phyloP scores from a whole-genome alignment of 2,113 vertebrate species.

The Eretmochelys imbricata region DNA sequence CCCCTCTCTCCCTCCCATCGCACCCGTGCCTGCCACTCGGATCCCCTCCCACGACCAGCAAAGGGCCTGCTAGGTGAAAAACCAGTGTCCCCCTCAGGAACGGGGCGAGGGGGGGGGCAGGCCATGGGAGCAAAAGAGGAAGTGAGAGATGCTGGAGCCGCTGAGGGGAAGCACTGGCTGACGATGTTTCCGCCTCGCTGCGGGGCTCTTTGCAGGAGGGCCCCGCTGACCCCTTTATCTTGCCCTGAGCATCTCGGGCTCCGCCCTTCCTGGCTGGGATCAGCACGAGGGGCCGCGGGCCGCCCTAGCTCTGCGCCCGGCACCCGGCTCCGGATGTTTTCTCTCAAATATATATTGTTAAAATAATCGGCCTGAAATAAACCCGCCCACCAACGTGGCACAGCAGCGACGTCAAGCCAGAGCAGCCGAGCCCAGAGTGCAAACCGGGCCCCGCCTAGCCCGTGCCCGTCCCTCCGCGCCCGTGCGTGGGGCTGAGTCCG shows the following conservation, averaged over 20 bases:
- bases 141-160: neutral
- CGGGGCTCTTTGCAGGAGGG: neutral
- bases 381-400: neutral
- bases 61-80: too few species aligned
- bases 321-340: neutral
- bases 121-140: neutral
- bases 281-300: neutral
- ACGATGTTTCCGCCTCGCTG: neutral
- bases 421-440: neutral
- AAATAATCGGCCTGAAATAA: neutral
- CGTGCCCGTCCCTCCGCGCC: neutral
- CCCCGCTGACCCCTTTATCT: neutral
- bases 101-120: neutral
- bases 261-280: neutral
- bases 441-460: neutral
- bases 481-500: too few species aligned
- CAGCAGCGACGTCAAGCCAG: neutral
- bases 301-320: neutral
- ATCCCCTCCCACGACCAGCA: neutral
- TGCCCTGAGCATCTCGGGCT: neutral
- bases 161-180: neutral
- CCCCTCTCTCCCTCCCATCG: neutral
- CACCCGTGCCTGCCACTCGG: too few species aligned
- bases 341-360: neutral
- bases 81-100: too few species aligned